phyloP scores from a whole-genome alignment of 2,888 invertebrate genomes.

The Oxytorus armatus region DNA sequence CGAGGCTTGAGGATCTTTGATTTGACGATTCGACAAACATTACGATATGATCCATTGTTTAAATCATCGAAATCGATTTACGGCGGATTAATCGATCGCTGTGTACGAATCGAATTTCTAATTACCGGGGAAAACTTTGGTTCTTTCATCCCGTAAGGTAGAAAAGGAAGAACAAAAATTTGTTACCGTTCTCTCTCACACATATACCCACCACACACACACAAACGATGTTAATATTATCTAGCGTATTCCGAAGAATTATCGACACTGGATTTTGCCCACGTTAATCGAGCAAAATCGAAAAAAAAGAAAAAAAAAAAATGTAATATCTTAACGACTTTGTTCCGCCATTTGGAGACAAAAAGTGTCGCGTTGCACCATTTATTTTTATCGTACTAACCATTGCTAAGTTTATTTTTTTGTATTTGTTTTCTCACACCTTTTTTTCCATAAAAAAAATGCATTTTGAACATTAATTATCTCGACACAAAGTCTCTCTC shows the following conservation, averaged over 20 bases:
- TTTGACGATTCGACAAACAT: slow-evolving; percentile 36
- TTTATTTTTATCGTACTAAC: slow-evolving; percentile 51
- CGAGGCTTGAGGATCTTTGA: neutral
- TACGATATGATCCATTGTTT: slow-evolving; percentile 31
- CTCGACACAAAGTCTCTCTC: slow-evolving; percentile 17
- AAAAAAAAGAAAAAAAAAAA: slow-evolving; percentile 27
- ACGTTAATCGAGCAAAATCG: slow-evolving; percentile 2
- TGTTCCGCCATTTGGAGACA: neutral
- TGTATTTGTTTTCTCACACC: slow-evolving; percentile 29
- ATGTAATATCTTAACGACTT: slow-evolving; percentile 29
- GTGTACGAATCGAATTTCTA: too few relatives aligned
- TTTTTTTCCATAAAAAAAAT: slow-evolving; percentile 17
- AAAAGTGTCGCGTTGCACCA: slow-evolving; percentile 54
- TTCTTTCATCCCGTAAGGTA: too few relatives aligned
- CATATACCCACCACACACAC: too few relatives aligned
- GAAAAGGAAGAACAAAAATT: too few relatives aligned
- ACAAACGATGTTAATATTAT: too few relatives aligned
- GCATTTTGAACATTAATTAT: slow-evolving; percentile 33
- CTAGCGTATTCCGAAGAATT: slow-evolving; percentile 21
- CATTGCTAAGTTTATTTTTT: slow-evolving; percentile 35
- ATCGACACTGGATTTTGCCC: slow-evolving; percentile 3
- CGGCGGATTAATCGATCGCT: too few relatives aligned
- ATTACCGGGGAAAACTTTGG: too few relatives aligned
- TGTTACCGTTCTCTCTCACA: too few relatives aligned
- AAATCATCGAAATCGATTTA: too few relatives aligned